Percentiles rank a stretch among this genome's conserved stretches.
Evolutionary conservation across 2,797 vertebrate species (phyloP).

Genomic region (Coregonus suidteri): DNA sequence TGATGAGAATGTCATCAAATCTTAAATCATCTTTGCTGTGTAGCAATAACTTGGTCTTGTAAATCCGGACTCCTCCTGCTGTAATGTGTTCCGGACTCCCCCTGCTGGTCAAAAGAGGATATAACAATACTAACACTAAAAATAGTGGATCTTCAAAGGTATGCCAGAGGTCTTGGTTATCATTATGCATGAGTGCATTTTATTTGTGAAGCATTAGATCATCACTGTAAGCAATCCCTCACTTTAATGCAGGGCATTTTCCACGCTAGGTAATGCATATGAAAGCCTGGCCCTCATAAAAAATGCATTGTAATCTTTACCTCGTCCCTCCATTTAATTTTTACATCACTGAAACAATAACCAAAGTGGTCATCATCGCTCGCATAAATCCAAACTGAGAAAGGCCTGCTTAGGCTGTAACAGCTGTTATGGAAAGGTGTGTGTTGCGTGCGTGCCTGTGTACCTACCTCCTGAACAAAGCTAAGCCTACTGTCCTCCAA

Average conservation of each 20-base stretch:
- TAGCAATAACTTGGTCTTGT: neutral
- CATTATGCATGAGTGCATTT: neutral
- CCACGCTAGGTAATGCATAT: slow-evolving; percentile 52
- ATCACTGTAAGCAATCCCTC: slow-evolving; percentile 46
- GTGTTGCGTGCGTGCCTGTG: neutral
- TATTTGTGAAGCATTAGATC: slow-evolving; percentile 43
- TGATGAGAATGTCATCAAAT: neutral
- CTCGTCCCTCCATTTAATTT: slow-evolving; percentile 26
- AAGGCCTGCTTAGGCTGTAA: neutral
- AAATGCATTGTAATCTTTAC: slow-evolving; percentile 50
- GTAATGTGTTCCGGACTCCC: neutral
- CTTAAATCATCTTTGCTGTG: neutral
- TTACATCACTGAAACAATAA: slow-evolving; percentile 54
- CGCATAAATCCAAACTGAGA: neutral
- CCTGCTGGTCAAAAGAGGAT: neutral
- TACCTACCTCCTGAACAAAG: neutral
- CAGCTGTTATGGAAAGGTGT: neutral
- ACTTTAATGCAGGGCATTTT: slow-evolving; percentile 51
- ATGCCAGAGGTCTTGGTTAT: neutral
- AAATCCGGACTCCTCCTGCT: neutral
- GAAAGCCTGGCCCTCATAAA: slow-evolving; percentile 58
- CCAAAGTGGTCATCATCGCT: slow-evolving; percentile 43
- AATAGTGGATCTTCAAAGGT: neutral
- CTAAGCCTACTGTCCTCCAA: neutral
- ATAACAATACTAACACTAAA: neutral